Evolutionary conservation across 2,888 invertebrate genomes (phyloP), one percentile per base, ranked within the genome.

Genomic region (Drosophila mimica): DNA sequence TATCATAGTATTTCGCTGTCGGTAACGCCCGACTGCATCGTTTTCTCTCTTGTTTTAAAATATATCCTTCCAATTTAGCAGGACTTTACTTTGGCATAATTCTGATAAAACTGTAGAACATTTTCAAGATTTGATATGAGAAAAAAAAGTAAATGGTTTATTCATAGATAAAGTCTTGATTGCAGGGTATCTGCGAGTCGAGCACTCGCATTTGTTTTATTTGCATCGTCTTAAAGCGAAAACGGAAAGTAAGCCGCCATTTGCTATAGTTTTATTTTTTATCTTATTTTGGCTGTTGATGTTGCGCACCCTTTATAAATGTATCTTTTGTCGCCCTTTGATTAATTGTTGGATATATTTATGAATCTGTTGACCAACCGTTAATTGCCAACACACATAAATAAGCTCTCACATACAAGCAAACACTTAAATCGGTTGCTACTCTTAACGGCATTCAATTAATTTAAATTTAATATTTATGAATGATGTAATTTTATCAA

Each of bases 381-480:
- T 66, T 80, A 80, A 80, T 78, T 74, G 74, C 82, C 70, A 71
- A 36, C 60, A 31, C 40, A 54, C 3, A 68, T 6, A 36, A 6
- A 25, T 8, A 4, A 1, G 15, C 15, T 15, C 25, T 15, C 8
- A 15, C 58, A 28, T 7, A 17, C 15, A 20, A 7, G 46, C 25
- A 46, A 15, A 34, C n/a, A 48, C 15, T 67, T 58, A 56, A 48
- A 52, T 34, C 25, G 62, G 56, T 57, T 70, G 74, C 63, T 69
- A 65, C 68, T 70, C 62, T 65, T 69, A 63, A 79, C 38, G 83
- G 63, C 81, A 66, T 74, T 79, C 74, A 75, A 88, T 87, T 87
- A 87, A 87, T 87, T 83, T 79, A 90, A 81, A 85, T 90, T 73
- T 60, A 79, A 79, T 83, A 90, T 87, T 87, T 79, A 90, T 87